Conservation (phyloP, 2,888 invertebrate genomes). For the Villa cingulata region DNA sequence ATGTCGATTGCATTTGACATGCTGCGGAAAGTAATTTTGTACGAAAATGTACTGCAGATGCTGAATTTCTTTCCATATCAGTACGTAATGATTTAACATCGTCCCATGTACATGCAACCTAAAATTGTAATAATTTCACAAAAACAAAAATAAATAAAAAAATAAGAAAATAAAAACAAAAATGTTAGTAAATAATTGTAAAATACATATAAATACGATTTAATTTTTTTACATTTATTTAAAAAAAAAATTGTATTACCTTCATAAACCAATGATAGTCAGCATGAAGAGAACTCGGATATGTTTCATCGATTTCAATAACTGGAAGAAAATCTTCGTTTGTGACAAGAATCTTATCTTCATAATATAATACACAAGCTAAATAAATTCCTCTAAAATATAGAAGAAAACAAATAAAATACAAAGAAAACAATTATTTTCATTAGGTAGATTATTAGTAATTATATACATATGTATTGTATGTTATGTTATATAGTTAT, state of each 20-base stretch:
- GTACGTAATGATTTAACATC: slow-evolving; percentile 82
- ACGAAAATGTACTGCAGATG: slow-evolving; percentile 81
- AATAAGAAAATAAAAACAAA: neutral
- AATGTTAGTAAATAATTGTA: neutral
- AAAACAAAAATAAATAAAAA: neutral
- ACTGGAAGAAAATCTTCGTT: slow-evolving; percentile 95
- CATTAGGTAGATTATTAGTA: neutral
- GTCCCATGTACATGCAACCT: slow-evolving; percentile 94
- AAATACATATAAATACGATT: neutral
- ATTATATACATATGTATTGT: neutral
- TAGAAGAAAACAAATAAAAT: neutral
- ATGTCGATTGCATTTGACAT: slow-evolving; percentile 80
- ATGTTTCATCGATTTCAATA: slow-evolving; percentile 92
- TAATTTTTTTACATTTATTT: neutral
- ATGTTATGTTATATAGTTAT: neutral
- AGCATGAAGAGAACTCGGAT: slow-evolving; percentile 76
- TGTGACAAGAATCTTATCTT: slow-evolving; percentile 90
- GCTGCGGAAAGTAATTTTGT: slow-evolving; percentile 85
- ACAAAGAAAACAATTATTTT: neutral
- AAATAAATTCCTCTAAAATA: slow-evolving; percentile 73
- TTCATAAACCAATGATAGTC: slow-evolving; percentile 99
- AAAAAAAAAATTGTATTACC: slow-evolving; percentile 36
- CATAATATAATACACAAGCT: slow-evolving; percentile 85
- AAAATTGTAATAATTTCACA: slow-evolving; percentile 2
- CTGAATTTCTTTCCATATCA: slow-evolving; percentile 88